These are phyloP conservation scores for Ispidina lecontei DNA, from an alignment of 2,797 vertebrate genomes.

Conservation along the genomic window DNA sequence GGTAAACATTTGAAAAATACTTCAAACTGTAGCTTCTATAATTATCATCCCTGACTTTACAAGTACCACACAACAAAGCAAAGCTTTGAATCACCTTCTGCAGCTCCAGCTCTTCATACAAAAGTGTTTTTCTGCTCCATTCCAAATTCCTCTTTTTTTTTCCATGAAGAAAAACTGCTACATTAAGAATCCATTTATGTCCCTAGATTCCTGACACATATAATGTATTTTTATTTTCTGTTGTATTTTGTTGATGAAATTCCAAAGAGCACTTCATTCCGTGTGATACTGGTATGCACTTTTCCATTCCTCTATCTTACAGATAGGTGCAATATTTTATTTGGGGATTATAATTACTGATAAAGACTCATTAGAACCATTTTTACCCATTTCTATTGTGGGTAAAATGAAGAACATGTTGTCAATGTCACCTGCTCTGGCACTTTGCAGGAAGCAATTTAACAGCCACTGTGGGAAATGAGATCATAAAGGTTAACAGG, in stretches of 20 bases:
- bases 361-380: neutral
- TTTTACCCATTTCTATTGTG: neutral
- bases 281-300: neutral
- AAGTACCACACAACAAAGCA: neutral
- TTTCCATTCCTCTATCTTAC: neutral
- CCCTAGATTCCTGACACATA: neutral
- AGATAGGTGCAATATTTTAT: neutral
- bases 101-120: neutral
- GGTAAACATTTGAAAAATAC: slow-evolving; percentile 11
- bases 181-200: neutral
- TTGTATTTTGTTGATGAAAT: neutral
- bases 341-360: neutral
- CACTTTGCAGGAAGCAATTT: neutral
- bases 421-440: neutral
- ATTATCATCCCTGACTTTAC: neutral
- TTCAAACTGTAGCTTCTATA: neutral
- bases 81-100: neutral
- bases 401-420: slow-evolving; percentile 1
- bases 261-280: neutral
- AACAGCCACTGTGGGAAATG: neutral
- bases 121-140: neutral
- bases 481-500: slow-evolving; percentile 8
- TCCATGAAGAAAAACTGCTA: neutral
- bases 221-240: neutral
- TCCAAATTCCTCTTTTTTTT: neutral